Base-by-base conservation (phyloP, 2,113 vertebrate species). In the Cyprinodon tularosa region DNA sequence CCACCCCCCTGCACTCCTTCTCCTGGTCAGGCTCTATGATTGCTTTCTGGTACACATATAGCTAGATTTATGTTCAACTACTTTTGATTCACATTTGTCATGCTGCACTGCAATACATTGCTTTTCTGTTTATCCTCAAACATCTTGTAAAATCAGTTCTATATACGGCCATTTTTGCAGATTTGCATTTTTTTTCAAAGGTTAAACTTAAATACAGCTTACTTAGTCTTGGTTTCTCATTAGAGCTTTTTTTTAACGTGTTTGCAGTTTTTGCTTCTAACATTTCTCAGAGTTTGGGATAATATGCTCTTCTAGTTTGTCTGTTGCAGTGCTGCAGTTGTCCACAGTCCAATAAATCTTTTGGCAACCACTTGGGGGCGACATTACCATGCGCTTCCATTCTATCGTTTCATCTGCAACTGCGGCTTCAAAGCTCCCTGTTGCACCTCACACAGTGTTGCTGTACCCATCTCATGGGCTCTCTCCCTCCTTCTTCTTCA, bases 291-390 rank as follows among this genome's bases (percentile, higher is more conserved):
- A 36, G 76, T 68, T 74, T 76, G 29, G 72, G 78, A 36, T 57
- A 79, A 67, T 22, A 61, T 45, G 71, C 65, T 62, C 37, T 59
- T 48, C 60, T 72, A 59, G 66, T 82, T 65, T 63, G 42, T 79
- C 67, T 78, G 63, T 84, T 83, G 71, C 72, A 81, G 76, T 89
- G 86, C 87, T 53, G 87, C 86, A 88, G 86, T 84, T 68, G 65
- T 78, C 50, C 39, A 40, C 13, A 39, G 71, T 84, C 71, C 37
- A 74, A 68, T 7, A 80, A 50, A 87, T 92, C 72, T 22, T 42
- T 48, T 60, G 22, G 53, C 57, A 50, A 64, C 93, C 94, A 94
- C 93, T 87, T 84, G 94, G 93, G 91, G 94, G 93, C 83, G 92
- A 93, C 88, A 89, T 93, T 68, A 73, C 76, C 87, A 90, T 83